phyloP scores from a whole-genome alignment of 2,888 invertebrate species.

The Scaptomyza cyrtandrae region DNA sequence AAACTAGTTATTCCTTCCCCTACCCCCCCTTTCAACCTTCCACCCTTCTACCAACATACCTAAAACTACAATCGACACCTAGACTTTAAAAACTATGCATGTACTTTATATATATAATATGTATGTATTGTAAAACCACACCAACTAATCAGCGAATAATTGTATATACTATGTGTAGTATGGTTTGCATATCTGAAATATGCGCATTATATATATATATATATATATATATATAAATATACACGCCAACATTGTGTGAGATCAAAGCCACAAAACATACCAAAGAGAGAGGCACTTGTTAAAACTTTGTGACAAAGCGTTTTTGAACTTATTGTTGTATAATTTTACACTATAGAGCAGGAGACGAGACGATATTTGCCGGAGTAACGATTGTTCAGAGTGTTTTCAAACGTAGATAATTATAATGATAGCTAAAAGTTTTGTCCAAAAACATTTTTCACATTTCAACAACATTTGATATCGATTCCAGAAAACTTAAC shows the following conservation, averaged over 20 bases:
- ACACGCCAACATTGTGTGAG: conserved; percentile 39
- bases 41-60: background rate
- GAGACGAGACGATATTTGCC: background rate
- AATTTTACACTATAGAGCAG: conserved; percentile 44
- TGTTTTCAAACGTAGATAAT: conserved; percentile 42
- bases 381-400: conserved; percentile 31
- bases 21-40: background rate
- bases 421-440: conserved; percentile 47
- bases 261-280: conserved; percentile 30
- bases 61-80: conserved; percentile 47
- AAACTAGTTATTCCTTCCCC: conserved; percentile 48
- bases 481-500: conserved; percentile 13
- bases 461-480: conserved; percentile 17
- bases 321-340: conserved; percentile 55
- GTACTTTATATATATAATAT: conserved; percentile 40
- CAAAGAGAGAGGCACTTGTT: conserved; percentile 61
- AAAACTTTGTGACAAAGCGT: conserved; percentile 58
- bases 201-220: conserved; percentile 19
- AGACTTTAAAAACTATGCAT: conserved; percentile 56
- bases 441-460: conserved; percentile 46
- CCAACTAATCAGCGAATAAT: conserved; percentile 39
- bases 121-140: conserved; percentile 49
- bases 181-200: conserved; percentile 47
- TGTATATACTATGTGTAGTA: conserved; percentile 36
- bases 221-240: conserved; percentile 10